Conservation (phyloP, 1,140 invertebrate species). For the Trachelipus rathkii region DNA sequence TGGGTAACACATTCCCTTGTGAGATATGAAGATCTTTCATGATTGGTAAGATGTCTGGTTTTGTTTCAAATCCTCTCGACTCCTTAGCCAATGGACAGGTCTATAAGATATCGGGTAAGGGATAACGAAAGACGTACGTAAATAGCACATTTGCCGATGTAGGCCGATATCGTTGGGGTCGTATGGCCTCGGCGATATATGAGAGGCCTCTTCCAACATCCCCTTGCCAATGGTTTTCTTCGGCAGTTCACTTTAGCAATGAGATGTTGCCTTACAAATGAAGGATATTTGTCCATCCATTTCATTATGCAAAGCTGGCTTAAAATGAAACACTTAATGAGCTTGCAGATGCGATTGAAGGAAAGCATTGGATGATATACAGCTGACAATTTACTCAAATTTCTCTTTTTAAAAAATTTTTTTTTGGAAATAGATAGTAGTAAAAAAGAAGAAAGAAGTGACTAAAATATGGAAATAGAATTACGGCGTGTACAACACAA, state of each 20-base stretch:
- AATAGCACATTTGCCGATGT: neutral
- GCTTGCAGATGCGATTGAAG: constrained; percentile 2
- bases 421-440: too few relatives aligned
- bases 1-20: neutral
- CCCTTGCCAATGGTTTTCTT: neutral
- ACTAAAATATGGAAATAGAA: too few relatives aligned
- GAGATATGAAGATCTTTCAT: neutral
- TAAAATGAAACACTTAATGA: neutral
- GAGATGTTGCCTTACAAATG: neutral
- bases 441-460: too few relatives aligned
- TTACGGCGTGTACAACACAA: too few relatives aligned
- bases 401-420: neutral
- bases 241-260: constrained; percentile 1
- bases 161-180: neutral
- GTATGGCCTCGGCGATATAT: neutral
- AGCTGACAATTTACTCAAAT: constrained; percentile 8
- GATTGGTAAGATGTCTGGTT: neutral
- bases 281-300: constrained; percentile 12
- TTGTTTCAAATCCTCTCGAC: neutral
- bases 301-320: neutral
- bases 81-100: neutral
- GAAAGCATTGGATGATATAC: constrained; percentile 7
- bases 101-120: constrained; percentile 2
- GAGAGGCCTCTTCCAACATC: neutral
- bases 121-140: neutral